These are phyloP conservation scores for Ailuropoda melanoleuca DNA, from an alignment of 2,113 vertebrate genomes.

Conservation along the genomic window DNA sequence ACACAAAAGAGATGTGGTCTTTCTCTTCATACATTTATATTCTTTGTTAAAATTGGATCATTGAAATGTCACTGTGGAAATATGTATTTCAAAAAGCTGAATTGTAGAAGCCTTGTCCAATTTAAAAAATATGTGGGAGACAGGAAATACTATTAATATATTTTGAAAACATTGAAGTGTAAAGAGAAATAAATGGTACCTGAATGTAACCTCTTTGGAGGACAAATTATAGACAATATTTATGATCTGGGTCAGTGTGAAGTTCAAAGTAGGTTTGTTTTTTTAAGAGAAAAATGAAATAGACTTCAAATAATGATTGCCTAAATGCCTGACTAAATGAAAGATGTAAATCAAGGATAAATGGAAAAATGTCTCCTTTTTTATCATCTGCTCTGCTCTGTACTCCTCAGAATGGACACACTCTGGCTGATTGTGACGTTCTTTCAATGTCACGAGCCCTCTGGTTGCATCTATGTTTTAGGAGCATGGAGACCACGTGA, in stretches of 20 bases:
- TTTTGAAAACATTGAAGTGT: background rate
- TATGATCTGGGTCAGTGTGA: background rate
- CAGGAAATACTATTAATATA: background rate
- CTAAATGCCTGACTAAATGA: background rate
- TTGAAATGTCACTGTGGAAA: background rate
- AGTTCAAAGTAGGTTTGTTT: background rate
- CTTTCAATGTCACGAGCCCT: background rate
- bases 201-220: background rate
- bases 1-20: background rate
- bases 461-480: background rate
- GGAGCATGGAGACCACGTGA: background rate
- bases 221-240: background rate
- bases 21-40: background rate
- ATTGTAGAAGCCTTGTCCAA: background rate
- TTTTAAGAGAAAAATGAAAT: background rate
- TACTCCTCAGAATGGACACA: background rate
- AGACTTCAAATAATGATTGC: background rate
- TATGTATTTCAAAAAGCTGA: background rate
- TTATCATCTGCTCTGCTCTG: background rate
- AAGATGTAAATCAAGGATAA: background rate
- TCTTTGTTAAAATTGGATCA: background rate
- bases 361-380: background rate
- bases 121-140: background rate
- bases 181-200: background rate
- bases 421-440: rapidly evolving